A percentile compares a stretch with the other conserved stretches of the same genome.
Evolutionary conservation across 2,888 invertebrate genomes (phyloP).

Genomic region (Thereva nobilitata): DNA sequence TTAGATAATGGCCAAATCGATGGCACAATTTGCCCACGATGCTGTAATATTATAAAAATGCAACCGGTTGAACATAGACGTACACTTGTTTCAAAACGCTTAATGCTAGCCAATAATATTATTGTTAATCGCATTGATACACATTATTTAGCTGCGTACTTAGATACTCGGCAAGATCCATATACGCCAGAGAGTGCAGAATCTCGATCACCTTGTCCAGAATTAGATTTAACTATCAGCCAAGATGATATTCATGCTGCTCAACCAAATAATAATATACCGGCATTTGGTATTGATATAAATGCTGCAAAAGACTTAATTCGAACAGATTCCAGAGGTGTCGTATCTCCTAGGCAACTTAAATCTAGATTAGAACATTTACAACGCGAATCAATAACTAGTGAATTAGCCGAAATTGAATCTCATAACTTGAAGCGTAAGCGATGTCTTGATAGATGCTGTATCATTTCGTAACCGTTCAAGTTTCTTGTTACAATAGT

Average conservation of each 20-base stretch:
- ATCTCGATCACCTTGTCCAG: conserved; percentile 71
- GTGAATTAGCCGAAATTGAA: conserved; percentile 42
- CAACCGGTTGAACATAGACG: conserved; percentile 51
- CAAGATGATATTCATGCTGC: conserved; percentile 23
- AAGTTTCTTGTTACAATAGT: conserved; percentile 10
- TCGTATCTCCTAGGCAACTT: conserved; percentile 68
- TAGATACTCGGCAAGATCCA: conserved; percentile 64
- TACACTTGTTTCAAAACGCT: conserved; percentile 53
- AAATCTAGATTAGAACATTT: conserved; percentile 64
- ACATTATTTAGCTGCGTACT: conserved; percentile 55
- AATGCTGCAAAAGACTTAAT: conserved; percentile 32
- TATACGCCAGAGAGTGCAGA: conserved; percentile 84
- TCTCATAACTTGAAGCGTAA: conserved; percentile 36
- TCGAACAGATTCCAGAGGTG: conserved; percentile 47
- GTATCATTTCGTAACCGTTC: conserved; percentile 43
- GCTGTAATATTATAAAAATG: conserved; percentile 52
- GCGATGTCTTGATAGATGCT: conserved; percentile 45
- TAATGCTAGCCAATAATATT: conserved; percentile 54
- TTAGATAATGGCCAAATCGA: conserved; percentile 28
- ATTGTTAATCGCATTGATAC: conserved; percentile 64
- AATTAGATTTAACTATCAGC: conserved; percentile 43
- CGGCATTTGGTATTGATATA: conserved; percentile 31
- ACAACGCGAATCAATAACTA: conserved; percentile 48
- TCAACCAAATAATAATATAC: not conserved
- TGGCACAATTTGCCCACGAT: conserved; percentile 50